Evolutionary conservation across 1,140 invertebrate genomes (phyloP).

Genomic region (Drosophila tristis): DNA sequence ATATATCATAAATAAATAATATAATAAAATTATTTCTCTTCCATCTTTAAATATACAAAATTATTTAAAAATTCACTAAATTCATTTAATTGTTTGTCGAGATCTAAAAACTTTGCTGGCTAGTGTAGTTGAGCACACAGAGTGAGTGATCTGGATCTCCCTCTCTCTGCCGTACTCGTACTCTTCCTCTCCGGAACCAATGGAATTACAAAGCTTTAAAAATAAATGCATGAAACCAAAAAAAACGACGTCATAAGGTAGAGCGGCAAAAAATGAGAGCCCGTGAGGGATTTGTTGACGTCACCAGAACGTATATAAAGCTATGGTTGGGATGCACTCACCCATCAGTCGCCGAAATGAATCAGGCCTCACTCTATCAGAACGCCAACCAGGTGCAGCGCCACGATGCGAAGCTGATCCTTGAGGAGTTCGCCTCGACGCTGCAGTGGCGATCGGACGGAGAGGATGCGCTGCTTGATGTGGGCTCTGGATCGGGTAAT

Average conservation of each 20-base stretch:
- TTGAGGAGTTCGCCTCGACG: conserved; percentile 87
- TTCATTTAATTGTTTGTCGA: neutral
- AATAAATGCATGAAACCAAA: conserved; percentile 52
- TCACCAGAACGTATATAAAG: conserved; percentile 60
- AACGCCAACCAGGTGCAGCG: conserved; percentile 88
- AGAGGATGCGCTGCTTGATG: conserved; percentile 88
- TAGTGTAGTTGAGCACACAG: conserved; percentile 25
- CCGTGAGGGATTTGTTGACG: conserved; percentile 7
- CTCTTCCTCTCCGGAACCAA: conserved; percentile 20
- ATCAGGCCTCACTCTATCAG: conserved; percentile 79
- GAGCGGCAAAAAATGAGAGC: conserved; percentile 13
- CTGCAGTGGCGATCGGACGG: conserved; percentile 86
- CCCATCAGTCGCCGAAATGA: conserved; percentile 64
- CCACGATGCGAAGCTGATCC: conserved; percentile 87
- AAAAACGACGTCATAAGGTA: conserved; percentile 34
- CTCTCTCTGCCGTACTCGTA: neutral
- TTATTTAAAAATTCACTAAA: too few relatives aligned
- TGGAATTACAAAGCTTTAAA: conserved; percentile 61
- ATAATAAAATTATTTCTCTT: too few relatives aligned
- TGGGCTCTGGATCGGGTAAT: conserved; percentile 92
- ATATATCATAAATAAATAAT: neutral
- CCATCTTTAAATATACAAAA: too few relatives aligned
- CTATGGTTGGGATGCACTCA: conserved; percentile 15
- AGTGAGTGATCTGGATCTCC: conserved; percentile 11
- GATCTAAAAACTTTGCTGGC: neutral